These are phyloP conservation scores for Drosophila pegasa DNA, from an alignment of 2,888 invertebrate species.

Conservation along the genomic window DNA sequence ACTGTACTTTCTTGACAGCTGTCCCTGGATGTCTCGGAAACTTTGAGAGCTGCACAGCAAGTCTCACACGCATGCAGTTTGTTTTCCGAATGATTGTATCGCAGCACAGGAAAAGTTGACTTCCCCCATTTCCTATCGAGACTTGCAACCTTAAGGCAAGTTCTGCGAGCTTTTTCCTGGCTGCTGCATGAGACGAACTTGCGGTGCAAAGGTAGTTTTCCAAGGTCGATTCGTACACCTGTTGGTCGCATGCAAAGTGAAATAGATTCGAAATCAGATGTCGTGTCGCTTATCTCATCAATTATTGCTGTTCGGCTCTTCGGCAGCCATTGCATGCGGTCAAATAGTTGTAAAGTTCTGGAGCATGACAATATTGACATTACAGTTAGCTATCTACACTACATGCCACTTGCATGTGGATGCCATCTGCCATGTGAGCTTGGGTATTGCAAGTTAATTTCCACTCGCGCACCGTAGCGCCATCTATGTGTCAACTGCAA, in stretches of 20 bases:
- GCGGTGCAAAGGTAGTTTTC: not conserved
- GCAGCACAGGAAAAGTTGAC: not conserved
- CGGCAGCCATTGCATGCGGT: slow-evolving; percentile 1
- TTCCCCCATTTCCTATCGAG: not conserved
- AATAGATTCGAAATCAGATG: not conserved
- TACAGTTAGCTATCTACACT: slow-evolving; percentile 2
- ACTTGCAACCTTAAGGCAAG: not conserved
- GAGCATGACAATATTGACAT: slow-evolving; percentile 13
- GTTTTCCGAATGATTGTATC: too few relatives aligned
- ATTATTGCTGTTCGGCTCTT: not conserved
- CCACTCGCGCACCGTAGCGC: slow-evolving; percentile 19
- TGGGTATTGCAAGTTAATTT: not conserved
- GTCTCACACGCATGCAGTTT: too few relatives aligned
- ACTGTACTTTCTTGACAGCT: not conserved
- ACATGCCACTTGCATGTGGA: not conserved
- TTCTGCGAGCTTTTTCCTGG: not conserved
- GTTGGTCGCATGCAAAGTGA: not conserved
- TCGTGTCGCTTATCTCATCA: slow-evolving; percentile 23
- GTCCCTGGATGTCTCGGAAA: too few relatives aligned
- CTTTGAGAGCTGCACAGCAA: too few relatives aligned
- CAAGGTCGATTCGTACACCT: slow-evolving; percentile 13
- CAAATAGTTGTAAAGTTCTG: slow-evolving; percentile 5
- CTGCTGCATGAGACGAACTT: too few relatives aligned
- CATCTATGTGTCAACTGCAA: slow-evolving; percentile 13
- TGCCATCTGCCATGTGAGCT: not conserved